Evolutionary conservation across 2,113 vertebrate species (phyloP).

Genomic region (Otus sunia): DNA sequence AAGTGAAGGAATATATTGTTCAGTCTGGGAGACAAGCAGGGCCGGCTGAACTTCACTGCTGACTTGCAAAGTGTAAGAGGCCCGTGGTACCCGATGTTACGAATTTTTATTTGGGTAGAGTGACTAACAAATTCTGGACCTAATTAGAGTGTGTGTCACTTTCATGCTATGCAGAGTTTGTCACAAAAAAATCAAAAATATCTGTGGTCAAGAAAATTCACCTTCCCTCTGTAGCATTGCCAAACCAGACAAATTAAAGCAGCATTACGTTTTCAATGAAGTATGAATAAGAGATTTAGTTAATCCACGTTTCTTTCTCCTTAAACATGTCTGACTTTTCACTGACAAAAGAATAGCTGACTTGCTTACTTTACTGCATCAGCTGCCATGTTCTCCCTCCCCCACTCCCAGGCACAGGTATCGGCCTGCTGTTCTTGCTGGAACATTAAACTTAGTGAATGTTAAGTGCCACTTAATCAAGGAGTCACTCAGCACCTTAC

Average conservation of each 20-base stretch:
- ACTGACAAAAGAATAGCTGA: not conserved
- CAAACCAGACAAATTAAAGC: not conserved
- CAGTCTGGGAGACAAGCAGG: not conserved
- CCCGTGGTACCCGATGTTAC: fast-evolving
- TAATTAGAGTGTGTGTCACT: not conserved
- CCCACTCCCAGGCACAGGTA: not conserved
- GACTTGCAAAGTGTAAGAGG: not conserved
- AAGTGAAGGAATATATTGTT: not conserved
- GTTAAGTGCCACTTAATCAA: not conserved
- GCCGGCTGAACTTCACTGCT: not conserved
- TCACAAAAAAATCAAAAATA: not conserved
- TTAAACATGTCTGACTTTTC: not conserved
- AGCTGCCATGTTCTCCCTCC: not conserved
- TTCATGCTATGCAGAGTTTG: not conserved
- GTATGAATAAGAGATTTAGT: not conserved
- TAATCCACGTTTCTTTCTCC: not conserved
- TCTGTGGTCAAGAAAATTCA: not conserved
- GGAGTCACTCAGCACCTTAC: not conserved
- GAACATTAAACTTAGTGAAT: not conserved
- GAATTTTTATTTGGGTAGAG: not conserved
- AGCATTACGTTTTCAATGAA: not conserved
- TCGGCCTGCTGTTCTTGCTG: not conserved
- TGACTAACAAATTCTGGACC: not conserved
- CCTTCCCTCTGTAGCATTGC: not conserved
- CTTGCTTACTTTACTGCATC: not conserved